Evolutionary conservation across 2,113 vertebrate genomes (phyloP).

Genomic region (Hippocampus mohnikei): DNA sequence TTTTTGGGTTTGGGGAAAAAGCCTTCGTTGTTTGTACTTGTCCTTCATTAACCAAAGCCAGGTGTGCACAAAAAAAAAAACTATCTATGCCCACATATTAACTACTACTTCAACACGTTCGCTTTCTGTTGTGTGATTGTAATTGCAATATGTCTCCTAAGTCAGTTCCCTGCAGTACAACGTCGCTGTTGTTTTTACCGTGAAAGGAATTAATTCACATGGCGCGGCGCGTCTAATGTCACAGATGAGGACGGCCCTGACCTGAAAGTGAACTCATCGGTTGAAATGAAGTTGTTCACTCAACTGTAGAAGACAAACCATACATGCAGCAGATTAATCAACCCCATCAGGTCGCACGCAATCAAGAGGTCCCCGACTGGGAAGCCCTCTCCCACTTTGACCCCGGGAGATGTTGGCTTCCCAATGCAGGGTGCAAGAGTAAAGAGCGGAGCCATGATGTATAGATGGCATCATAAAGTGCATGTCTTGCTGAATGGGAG

Average conservation of each 20-base stretch:
- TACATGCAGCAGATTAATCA: slow-evolving; percentile 89
- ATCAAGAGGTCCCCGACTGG: slow-evolving; percentile 65
- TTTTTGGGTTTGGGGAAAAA: slow-evolving; percentile 49
- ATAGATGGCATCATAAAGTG: slow-evolving; percentile 85
- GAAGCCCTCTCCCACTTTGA: slow-evolving; percentile 79
- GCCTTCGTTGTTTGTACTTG: slow-evolving; percentile 57
- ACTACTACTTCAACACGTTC: slow-evolving; percentile 24
- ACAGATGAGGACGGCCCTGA: slow-evolving; percentile 94
- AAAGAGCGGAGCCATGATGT: slow-evolving; percentile 66
- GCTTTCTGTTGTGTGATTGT: slow-evolving; percentile 53
- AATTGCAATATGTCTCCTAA: slow-evolving; percentile 70
- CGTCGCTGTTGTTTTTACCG: slow-evolving; percentile 67
- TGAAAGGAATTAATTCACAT: slow-evolving; percentile 92
- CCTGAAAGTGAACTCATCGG: slow-evolving; percentile 97
- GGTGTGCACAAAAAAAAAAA: slow-evolving; percentile 14
- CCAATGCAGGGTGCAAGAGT: slow-evolving; percentile 6
- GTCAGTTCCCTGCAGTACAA: slow-evolving; percentile 26
- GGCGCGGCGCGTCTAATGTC: slow-evolving; percentile 80
- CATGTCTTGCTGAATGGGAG: slow-evolving; percentile 83
- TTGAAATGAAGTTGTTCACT: slow-evolving; percentile 99
- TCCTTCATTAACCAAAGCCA: slow-evolving; percentile 54
- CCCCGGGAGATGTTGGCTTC: slow-evolving; percentile 71
- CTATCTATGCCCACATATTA: not conserved
- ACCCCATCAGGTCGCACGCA: slow-evolving; percentile 75
- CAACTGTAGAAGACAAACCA: slow-evolving; percentile 98